Evolutionary conservation across 2,113 vertebrate genomes (phyloP).

Genomic region (Brachyhypopomus gauderio): DNA sequence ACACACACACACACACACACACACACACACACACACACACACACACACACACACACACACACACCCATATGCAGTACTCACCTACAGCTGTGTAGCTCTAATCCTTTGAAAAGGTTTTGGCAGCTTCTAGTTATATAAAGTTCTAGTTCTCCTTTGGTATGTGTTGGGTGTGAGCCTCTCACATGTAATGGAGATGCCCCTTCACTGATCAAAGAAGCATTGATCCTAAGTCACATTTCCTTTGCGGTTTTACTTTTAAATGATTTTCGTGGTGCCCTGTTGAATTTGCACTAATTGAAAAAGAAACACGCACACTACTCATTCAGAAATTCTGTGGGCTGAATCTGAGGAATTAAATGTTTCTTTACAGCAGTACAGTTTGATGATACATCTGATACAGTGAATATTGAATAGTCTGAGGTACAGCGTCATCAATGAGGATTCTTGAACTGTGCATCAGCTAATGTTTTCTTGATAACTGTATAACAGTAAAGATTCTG

Average conservation of each 20-base stretch:
- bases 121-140: not conserved
- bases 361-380: not conserved
- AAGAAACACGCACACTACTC: not conserved
- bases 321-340: not conserved
- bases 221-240: not conserved
- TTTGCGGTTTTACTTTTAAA: not conserved
- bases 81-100: conserved; percentile 18
- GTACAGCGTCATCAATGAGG: not conserved
- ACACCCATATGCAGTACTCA: conserved; percentile 24
- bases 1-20: conserved; percentile 42
- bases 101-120: not conserved
- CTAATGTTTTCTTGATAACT: not conserved
- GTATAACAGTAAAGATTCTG: not conserved
- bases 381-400: not conserved
- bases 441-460: not conserved
- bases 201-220: not conserved
- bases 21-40: too few species aligned
- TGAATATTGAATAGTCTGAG: not conserved
- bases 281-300: not conserved
- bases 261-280: not conserved
- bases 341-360: not conserved
- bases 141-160: not conserved
- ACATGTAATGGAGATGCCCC: conserved; percentile 6
- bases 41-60: not conserved
- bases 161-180: not conserved